These are phyloP conservation scores for Chrysina gloriosa DNA, from an alignment of 2,888 invertebrate genomes.

Conservation along the genomic window DNA sequence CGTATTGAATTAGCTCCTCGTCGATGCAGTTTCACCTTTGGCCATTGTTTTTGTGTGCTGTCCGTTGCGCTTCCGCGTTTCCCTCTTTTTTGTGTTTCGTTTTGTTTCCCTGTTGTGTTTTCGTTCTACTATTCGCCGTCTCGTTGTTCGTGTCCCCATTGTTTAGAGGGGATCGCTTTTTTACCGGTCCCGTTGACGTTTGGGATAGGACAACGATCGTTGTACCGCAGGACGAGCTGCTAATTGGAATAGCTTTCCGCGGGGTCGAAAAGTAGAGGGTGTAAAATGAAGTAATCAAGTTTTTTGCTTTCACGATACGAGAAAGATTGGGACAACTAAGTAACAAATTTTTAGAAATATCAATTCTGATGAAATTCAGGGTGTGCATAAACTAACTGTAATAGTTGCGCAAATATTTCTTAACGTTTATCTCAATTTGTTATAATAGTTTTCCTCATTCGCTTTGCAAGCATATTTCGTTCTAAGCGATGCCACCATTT, in stretches of 20 bases:
- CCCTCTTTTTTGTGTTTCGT: not conserved
- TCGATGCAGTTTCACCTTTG: constrained; percentile 9
- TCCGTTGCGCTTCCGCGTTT: not conserved
- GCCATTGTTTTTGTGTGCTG: not conserved
- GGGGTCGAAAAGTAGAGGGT: not conserved
- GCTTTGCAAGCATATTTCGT: too few relatives aligned
- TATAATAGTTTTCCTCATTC: too few relatives aligned
- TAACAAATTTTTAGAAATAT: too few relatives aligned
- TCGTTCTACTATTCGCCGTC: not conserved
- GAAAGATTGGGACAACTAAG: too few relatives aligned
- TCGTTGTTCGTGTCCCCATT: not conserved
- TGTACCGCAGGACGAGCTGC: not conserved
- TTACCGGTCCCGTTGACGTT: not conserved
- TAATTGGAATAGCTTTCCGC: constrained; percentile 9
- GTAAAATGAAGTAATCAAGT: too few relatives aligned
- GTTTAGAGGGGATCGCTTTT: constrained; percentile 1
- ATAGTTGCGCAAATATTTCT: too few relatives aligned
- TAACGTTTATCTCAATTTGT: too few relatives aligned
- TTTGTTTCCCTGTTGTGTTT: not conserved
- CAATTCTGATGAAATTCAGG: too few relatives aligned
- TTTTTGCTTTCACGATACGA: too few relatives aligned
- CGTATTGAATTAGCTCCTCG: constrained; percentile 20
- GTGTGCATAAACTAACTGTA: too few relatives aligned
- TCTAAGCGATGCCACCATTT: too few relatives aligned
- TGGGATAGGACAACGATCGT: not conserved